Evolutionary conservation across 2,888 invertebrate genomes (phyloP).

Genomic region (Acleris laterana): DNA sequence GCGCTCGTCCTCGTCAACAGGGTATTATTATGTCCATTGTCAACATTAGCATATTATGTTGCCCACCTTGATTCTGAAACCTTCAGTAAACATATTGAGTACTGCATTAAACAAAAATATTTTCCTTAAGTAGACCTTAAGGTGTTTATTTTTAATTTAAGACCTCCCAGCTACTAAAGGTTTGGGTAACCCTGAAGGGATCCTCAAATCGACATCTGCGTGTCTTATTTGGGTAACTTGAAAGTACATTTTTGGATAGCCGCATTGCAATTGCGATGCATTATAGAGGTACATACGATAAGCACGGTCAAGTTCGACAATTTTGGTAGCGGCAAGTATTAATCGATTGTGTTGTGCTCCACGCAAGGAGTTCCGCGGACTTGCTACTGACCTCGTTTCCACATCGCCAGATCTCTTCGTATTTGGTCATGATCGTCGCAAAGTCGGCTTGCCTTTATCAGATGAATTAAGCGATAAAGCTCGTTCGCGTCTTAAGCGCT

Average conservation of each 20-base stretch:
- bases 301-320: slow-evolving; percentile 56
- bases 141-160: slow-evolving; percentile 47
- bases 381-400: slow-evolving; percentile 61
- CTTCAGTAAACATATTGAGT: slow-evolving; percentile 42
- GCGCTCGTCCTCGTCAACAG: slow-evolving; percentile 21
- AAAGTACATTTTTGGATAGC: slow-evolving; percentile 33
- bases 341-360: slow-evolving; percentile 66
- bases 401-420: slow-evolving; percentile 56
- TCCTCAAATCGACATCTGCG: slow-evolving; percentile 29
- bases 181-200: slow-evolving; percentile 31
- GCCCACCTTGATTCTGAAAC: slow-evolving; percentile 50
- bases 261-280: slow-evolving; percentile 32
- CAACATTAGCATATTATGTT: slow-evolving; percentile 38
- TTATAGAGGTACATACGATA: slow-evolving; percentile 31
- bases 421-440: slow-evolving; percentile 64
- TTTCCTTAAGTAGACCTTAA: slow-evolving; percentile 43
- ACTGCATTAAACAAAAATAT: slow-evolving; percentile 42
- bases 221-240: slow-evolving; percentile 33
- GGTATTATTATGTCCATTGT: slow-evolving; percentile 33
- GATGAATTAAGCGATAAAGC: slow-evolving; percentile 32
- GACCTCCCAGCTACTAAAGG: slow-evolving; percentile 44
- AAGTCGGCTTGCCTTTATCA: slow-evolving; percentile 39
- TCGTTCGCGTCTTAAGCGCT: not conserved
- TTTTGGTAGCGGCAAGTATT: slow-evolving; percentile 67
- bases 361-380: slow-evolving; percentile 50